Conservation (phyloP, 2,113 vertebrate genomes). For the Misgurnus mizolepis region DNA sequence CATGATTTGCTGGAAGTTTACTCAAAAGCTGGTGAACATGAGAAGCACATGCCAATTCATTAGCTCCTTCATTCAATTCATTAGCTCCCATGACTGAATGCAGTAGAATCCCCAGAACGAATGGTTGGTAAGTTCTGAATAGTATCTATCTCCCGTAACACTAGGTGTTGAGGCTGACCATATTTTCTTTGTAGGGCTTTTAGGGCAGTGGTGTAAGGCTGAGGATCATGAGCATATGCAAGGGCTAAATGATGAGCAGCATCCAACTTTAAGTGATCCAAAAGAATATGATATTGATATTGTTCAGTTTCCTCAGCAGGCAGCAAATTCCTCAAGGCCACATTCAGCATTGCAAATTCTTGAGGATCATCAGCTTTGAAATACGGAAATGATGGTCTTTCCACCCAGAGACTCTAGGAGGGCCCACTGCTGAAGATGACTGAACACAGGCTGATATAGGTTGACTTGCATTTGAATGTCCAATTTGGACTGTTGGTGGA, state of each 20-base stretch:
- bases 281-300: neutral
- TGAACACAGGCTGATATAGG: no score
- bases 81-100: neutral
- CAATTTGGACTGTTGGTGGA: no score
- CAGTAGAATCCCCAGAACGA: neutral
- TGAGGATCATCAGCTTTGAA: neutral
- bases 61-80: neutral
- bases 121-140: neutral
- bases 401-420: neutral
- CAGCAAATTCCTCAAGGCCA: neutral
- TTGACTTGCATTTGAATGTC: no score
- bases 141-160: neutral
- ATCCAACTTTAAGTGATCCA: neutral
- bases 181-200: neutral
- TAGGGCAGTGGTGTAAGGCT: neutral
- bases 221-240: neutral
- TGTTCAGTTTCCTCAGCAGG: neutral
- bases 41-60: neutral
- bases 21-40: neutral
- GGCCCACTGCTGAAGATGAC: no score
- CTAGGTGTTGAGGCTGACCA: neutral
- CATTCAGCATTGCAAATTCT: neutral
- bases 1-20: neutral
- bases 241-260: neutral
- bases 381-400: constrained; percentile 7